phyloP scores from a whole-genome alignment of 2,113 vertebrate species.

The Daubentonia madagascariensis region DNA sequence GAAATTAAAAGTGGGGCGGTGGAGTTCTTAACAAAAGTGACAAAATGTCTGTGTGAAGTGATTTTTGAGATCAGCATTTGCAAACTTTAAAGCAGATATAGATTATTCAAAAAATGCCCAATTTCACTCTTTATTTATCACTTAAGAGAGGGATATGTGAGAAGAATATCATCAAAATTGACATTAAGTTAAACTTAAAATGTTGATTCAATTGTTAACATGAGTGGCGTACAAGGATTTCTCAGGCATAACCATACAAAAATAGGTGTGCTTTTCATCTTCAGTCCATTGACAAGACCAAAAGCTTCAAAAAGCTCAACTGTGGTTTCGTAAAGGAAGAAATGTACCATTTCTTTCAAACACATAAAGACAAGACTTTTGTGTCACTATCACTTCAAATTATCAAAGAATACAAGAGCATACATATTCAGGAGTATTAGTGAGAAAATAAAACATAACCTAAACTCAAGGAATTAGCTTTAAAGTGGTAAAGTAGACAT shows the following conservation, averaged over 20 bases:
- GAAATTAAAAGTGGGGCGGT: not conserved
- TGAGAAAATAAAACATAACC: not conserved
- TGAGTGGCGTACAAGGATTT: not conserved
- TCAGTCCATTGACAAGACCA: not conserved
- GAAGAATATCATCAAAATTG: not conserved
- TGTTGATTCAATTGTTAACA: not conserved
- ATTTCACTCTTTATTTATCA: not conserved
- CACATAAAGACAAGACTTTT: not conserved
- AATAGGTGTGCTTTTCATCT: conserved; percentile 19
- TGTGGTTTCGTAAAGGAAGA: not conserved
- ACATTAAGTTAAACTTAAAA: not conserved
- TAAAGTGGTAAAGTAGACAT: not conserved
- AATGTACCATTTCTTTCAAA: conserved; percentile 30
- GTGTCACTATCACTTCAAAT: not conserved
- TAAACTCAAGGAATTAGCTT: not conserved
- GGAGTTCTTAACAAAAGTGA: not conserved
- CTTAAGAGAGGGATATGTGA: not conserved
- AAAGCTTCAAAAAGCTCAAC: not conserved
- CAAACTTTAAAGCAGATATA: not conserved
- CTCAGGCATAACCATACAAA: not conserved
- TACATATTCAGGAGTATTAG: not conserved
- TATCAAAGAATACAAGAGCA: not conserved
- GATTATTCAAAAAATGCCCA: too few species aligned
- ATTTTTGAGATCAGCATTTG: not conserved
- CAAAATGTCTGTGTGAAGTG: not conserved